Evolutionary conservation across 2,888 invertebrate genomes (phyloP).

Genomic region (Dynastes grantii): DNA sequence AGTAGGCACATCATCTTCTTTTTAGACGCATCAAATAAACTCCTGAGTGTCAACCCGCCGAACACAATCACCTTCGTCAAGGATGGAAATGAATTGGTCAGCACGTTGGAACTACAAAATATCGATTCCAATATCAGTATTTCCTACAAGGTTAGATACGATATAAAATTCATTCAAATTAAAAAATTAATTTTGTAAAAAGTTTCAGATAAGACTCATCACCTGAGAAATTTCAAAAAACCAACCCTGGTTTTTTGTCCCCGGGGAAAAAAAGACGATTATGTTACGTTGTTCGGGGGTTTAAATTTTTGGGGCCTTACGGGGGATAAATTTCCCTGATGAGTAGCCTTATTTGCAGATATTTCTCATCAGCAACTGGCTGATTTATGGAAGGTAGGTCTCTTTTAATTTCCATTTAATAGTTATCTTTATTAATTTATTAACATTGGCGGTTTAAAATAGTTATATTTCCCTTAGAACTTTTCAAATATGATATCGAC

Average conservation of each 20-base stretch:
- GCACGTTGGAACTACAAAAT: constrained; percentile 81
- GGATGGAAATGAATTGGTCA: constrained; percentile 79
- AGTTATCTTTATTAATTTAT: no score
- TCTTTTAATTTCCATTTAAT: not conserved
- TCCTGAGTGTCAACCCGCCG: constrained; percentile 78
- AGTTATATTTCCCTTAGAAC: no score
- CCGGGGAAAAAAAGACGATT: constrained; percentile 78
- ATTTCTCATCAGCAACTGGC: constrained; percentile 76
- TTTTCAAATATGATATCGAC: no score
- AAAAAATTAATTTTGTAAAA: no score
- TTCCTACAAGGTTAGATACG: constrained; percentile 78
- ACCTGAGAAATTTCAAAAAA: constrained; percentile 91
- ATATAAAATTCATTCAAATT: not conserved
- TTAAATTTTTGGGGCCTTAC: constrained; percentile 79
- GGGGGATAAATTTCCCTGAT: constrained; percentile 90
- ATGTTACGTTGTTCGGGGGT: constrained; percentile 84
- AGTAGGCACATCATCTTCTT: not conserved
- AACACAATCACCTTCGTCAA: constrained; percentile 81
- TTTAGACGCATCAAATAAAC: constrained; percentile 46
- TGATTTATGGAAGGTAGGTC: constrained; percentile 82
- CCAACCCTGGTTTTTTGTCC: constrained; percentile 86
- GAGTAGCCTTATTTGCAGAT: constrained; percentile 79
- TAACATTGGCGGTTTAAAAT: no score
- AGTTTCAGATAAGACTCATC: constrained; percentile 96
- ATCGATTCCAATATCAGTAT: constrained; percentile 72